Evolutionary conservation across 2,113 vertebrate species (phyloP).

Genomic region (Campylorhamphus procurvoides): DNA sequence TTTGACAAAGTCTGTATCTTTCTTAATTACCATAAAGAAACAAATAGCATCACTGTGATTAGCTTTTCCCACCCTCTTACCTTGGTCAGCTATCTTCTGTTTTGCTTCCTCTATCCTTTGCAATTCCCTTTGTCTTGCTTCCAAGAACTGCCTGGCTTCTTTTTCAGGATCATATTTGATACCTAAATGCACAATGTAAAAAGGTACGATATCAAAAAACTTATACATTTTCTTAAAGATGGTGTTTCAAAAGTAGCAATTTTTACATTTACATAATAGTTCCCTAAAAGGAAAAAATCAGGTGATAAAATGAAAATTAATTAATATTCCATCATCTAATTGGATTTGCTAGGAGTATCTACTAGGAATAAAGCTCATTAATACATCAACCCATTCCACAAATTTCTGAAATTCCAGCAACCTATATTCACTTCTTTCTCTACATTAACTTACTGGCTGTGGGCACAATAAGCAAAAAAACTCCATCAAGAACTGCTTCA

Average conservation of each 20-base stretch:
- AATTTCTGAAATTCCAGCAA: background rate
- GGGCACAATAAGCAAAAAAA: conserved; percentile 95
- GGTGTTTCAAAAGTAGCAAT: background rate
- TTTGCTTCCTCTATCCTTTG: conserved; percentile 96
- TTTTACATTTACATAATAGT: background rate
- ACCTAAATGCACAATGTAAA: conserved; percentile 71
- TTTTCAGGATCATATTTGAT: conserved; percentile 96
- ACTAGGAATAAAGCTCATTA: background rate
- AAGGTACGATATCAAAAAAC: background rate
- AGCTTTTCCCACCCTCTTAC: conserved; percentile 69
- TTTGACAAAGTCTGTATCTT: background rate
- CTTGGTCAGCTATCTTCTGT: conserved; percentile 89
- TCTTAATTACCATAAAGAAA: background rate
- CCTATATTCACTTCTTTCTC: background rate
- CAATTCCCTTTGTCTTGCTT: conserved; percentile 90
- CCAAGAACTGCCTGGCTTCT: conserved; percentile 89
- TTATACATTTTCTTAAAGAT: background rate
- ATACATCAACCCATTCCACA: background rate
- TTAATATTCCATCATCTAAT: background rate
- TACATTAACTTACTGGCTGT: conserved; percentile 86
- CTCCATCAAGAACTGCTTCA: conserved; percentile 91
- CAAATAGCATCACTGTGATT: background rate
- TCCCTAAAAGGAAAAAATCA: background rate
- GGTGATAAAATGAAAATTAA: background rate
- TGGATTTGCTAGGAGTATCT: background rate